These are phyloP conservation scores for Coremacera marginata DNA, from an alignment of 2,888 invertebrate genomes.

Conservation along the genomic window DNA sequence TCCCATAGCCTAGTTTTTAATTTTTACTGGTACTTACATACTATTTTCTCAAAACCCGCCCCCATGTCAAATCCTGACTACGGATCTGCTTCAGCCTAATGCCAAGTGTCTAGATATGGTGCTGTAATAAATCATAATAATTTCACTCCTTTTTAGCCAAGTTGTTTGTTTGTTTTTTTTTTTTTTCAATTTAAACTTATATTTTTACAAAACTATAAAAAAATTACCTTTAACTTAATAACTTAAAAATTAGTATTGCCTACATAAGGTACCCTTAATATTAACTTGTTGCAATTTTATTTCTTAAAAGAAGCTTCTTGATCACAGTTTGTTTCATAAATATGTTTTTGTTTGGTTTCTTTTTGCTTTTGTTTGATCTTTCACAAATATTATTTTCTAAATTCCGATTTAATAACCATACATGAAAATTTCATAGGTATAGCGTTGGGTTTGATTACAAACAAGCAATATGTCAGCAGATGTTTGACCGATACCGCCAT, in stretches of 20 bases:
- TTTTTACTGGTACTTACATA: no score
- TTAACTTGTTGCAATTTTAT: not conserved
- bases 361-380: conserved; percentile 27
- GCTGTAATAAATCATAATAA: no score
- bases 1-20: no score
- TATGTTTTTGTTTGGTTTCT: conserved; percentile 41
- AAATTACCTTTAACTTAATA: conserved; percentile 4
- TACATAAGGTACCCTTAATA: not conserved
- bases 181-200: not conserved
- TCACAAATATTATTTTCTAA: conserved; percentile 23
- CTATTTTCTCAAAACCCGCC: no score
- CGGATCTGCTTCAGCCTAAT: no score
- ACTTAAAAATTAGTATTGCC: not conserved
- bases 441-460: conserved; percentile 57
- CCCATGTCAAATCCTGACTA: no score
- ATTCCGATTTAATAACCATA: conserved; percentile 61
- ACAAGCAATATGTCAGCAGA: conserved; percentile 57
- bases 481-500: conserved; percentile 58
- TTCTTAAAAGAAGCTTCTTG: conserved; percentile 2
- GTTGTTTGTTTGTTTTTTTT: not conserved
- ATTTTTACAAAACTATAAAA: not conserved
- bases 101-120: no score
- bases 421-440: conserved; percentile 61
- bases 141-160: not conserved
- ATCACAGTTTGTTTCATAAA: conserved; percentile 25